Percentiles rank a stretch among this genome's conserved stretches.
phyloP scores from a whole-genome alignment of 1,140 invertebrate species.

The Trichonephila inaurata region DNA sequence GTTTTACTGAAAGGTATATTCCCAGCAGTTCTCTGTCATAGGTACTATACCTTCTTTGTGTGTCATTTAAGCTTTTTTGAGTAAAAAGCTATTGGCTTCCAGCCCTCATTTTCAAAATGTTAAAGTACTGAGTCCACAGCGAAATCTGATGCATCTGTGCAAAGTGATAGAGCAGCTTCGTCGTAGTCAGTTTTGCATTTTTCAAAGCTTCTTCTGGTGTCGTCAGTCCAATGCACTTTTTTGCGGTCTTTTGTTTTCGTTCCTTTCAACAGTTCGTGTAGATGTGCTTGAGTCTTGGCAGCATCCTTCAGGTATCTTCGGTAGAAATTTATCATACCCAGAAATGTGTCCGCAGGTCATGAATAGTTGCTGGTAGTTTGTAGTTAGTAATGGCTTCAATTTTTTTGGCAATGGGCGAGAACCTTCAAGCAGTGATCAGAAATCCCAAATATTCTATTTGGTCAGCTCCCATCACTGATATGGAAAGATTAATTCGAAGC shows the following conservation, averaged over 20 bases:
- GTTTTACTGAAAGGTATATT: no score
- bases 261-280: slow-evolving; percentile 69
- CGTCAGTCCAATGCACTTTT: slow-evolving; percentile 73
- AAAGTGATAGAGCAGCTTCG: slow-evolving; percentile 59
- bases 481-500: slow-evolving; percentile 77
- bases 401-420: no score
- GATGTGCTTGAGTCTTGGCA: slow-evolving; percentile 67
- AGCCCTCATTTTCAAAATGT: slow-evolving; percentile 54
- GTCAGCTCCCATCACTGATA: slow-evolving; percentile 32
- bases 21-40: slow-evolving; percentile 64
- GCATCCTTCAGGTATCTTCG: slow-evolving; percentile 79
- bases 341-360: slow-evolving; percentile 78
- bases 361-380: not conserved
- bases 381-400: no score
- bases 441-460: slow-evolving; percentile 49
- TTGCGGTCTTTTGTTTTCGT: slow-evolving; percentile 23
- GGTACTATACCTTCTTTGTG: slow-evolving; percentile 76
- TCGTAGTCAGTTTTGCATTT: slow-evolving; percentile 80
- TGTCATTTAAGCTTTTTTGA: slow-evolving; percentile 70
- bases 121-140: slow-evolving; percentile 76
- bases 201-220: slow-evolving; percentile 78
- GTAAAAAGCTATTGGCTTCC: slow-evolving; percentile 77
- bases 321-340: slow-evolving; percentile 81
- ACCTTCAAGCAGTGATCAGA: not conserved
- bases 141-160: slow-evolving; percentile 72